Base-by-base conservation (phyloP, 1,140 invertebrate species). In the Rhysida immarginata region DNA sequence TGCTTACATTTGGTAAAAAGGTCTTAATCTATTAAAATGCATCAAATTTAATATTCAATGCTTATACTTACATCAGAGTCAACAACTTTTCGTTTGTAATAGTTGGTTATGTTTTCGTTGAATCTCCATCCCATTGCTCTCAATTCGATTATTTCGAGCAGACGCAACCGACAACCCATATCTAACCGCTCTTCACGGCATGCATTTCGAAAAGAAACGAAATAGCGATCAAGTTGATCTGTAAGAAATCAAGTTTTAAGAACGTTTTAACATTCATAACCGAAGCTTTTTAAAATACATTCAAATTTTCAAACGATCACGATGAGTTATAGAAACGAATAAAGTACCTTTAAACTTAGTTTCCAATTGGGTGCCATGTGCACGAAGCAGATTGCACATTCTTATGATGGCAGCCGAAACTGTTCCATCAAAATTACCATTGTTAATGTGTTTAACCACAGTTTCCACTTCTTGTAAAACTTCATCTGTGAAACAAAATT, bases 111-210 rank as follows among this genome's bases (percentile, higher is more conserved):
- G 58, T 82, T 81, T 69, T 87, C 84, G 59, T 78, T 81, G 54
- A 79, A 78, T 64, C 82, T 80, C 87, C 87, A 93, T 63, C 84
- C 79, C 68, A 85, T 85, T 50, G 87, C 87, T 68, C 88, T 75
- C 59, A 91, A 74, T 74, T 93, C 88, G 60, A 93, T 87, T 41
- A 91, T 73, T 75, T 91, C 86, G 64, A 93, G 76, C 59, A 93
- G 76, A 71, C 87, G 81, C 66, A 88, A 76, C 69, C 87, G 78
- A 63, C 83, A 84, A 66, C 82, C 78, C 65, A 82, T 77, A 70
- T 87, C 85, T 59, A 91, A 73, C 65, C 79, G 77, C 71, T 88
- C 83, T 50, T 69, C 69, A 70, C 87, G 82, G 63, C 84, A 86
- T 65, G 83, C 85, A 75, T 90, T 88, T 62, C 87, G 79, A 64